A percentile compares a stretch with the other conserved stretches of the same genome.
Evolutionary conservation across 2,113 vertebrate species (phyloP).

Genomic region (Grammomys surdaster): DNA sequence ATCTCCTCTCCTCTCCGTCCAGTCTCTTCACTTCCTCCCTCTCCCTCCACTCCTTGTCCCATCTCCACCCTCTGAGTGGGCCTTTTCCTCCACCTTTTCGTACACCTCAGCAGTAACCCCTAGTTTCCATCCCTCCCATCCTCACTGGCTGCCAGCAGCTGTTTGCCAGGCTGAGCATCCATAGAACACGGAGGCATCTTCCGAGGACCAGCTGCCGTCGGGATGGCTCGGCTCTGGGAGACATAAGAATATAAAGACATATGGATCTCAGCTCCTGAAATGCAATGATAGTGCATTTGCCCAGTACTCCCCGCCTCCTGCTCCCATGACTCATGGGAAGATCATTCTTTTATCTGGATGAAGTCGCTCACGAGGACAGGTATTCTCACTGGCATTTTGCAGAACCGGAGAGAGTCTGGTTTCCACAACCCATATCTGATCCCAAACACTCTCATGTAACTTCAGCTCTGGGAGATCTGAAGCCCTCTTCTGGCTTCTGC

Average conservation of each 20-base stretch:
- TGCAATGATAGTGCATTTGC: background rate
- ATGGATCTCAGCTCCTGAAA: slow-evolving; percentile 7
- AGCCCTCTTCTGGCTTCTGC: background rate
- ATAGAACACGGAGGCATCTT: slow-evolving; percentile 72
- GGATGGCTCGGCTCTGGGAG: background rate
- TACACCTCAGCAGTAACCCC: background rate
- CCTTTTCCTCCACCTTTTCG: background rate
- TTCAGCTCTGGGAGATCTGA: background rate
- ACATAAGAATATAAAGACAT: background rate
- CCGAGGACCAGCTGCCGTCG: slow-evolving; percentile 65
- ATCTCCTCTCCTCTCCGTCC: background rate
- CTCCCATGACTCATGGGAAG: background rate
- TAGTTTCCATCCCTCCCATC: background rate
- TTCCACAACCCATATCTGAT: background rate
- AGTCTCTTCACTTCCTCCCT: too few species aligned
- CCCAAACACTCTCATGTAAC: background rate
- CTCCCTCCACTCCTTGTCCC: background rate
- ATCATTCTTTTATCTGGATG: slow-evolving; percentile 28
- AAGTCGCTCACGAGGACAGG: background rate
- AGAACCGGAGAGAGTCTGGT: slow-evolving; percentile 6
- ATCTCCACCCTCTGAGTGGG: background rate
- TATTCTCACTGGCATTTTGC: slow-evolving; percentile 11
- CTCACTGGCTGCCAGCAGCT: slow-evolving; percentile 64
- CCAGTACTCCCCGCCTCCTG: background rate
- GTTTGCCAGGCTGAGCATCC: slow-evolving; percentile 62